phyloP scores from a whole-genome alignment of 2,888 invertebrate species.

The Apodemia mormo region DNA sequence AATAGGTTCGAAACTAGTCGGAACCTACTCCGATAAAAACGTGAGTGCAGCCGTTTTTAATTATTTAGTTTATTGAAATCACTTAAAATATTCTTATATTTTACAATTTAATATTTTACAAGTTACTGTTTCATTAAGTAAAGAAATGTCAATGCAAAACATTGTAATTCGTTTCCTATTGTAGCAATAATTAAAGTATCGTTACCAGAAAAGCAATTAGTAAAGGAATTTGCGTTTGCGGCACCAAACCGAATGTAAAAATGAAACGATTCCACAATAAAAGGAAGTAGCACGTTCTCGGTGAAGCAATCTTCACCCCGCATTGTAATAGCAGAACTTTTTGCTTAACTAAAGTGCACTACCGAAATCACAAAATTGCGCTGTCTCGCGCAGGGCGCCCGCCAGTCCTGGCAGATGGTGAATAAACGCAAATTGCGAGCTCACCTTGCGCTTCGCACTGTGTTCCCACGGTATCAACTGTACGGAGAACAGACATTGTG shows the following conservation, averaged over 20 bases:
- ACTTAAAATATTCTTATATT: too few relatives aligned
- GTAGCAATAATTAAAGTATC: too few relatives aligned
- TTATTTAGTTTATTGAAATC: too few relatives aligned
- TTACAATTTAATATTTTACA: too few relatives aligned
- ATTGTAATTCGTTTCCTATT: too few relatives aligned
- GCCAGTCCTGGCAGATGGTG: constrained; percentile 53
- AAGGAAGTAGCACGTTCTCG: constrained; percentile 30
- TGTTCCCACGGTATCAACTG: constrained; percentile 38
- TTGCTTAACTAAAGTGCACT: constrained; percentile 48
- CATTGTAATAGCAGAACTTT: constrained; percentile 48
- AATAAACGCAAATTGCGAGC: constrained; percentile 61
- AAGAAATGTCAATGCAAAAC: too few relatives aligned
- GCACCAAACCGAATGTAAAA: constrained; percentile 19
- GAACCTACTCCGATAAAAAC: too few relatives aligned
- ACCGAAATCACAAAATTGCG: constrained; percentile 54
- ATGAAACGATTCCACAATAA: constrained; percentile 32
- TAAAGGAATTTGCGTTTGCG: constrained; percentile 17
- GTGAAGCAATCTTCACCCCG: constrained; percentile 41
- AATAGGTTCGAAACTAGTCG: too few relatives aligned
- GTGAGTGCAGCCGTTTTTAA: too few relatives aligned
- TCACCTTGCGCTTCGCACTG: constrained; percentile 66
- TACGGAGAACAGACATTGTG: neutral
- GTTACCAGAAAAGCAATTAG: neutral
- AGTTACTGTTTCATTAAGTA: too few relatives aligned
- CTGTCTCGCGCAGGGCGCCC: constrained; percentile 35